Evolutionary conservation across 2,888 invertebrate genomes (phyloP).

Genomic region (Panopea generosa): DNA sequence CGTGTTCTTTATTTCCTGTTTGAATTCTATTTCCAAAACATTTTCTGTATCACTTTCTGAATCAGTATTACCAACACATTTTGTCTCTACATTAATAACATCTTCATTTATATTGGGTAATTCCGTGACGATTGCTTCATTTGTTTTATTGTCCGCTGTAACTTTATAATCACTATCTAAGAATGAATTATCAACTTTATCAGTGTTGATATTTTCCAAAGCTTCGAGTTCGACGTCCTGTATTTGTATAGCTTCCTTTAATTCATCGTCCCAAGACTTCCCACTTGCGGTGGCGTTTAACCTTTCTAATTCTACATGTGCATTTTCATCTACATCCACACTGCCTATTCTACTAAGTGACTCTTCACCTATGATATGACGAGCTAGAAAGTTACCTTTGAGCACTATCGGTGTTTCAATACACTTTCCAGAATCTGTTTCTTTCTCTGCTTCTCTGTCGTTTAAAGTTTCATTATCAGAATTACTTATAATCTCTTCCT

Average conservation of each 20-base stretch:
- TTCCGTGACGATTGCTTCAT: neutral
- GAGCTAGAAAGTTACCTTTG: constrained; percentile 3
- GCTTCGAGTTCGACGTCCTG: neutral
- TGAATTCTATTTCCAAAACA: neutral
- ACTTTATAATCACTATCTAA: constrained; percentile 5
- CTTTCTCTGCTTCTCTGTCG: neutral
- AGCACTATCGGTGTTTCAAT: neutral
- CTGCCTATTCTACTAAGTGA: constrained; percentile 15
- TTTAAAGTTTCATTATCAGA: too few relatives aligned
- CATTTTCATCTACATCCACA: constrained; percentile 26
- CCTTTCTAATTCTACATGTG: constrained; percentile 20
- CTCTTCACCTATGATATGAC: constrained; percentile 6
- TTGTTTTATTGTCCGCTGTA: neutral
- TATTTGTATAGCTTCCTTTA: constrained; percentile 14
- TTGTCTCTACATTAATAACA: neutral
- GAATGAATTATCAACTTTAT: constrained; percentile 13
- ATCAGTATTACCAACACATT: neutral
- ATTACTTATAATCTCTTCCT: too few relatives aligned
- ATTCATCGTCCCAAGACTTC: constrained; percentile 41
- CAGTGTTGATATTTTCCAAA: neutral
- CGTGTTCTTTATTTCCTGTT: neutral
- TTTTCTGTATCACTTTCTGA: neutral
- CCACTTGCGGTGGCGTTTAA: constrained; percentile 14
- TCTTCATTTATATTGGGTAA: neutral
- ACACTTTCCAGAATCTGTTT: neutral